Percentiles rank a stretch among this genome's conserved stretches.
Conservation (phyloP, 2,113 vertebrate genomes). For the Chunga burmeisteri region DNA sequence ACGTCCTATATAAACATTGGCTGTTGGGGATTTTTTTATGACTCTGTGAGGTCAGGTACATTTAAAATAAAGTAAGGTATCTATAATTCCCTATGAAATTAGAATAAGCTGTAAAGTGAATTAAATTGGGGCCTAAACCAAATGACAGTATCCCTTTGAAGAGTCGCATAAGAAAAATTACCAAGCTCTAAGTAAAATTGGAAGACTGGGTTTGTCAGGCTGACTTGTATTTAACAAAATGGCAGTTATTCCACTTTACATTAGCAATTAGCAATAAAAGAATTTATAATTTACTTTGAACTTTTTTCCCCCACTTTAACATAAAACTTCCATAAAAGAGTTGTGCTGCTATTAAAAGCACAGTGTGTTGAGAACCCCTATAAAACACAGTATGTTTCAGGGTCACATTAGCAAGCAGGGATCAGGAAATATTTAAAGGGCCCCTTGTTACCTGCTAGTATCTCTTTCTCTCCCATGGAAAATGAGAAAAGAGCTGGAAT, state of each 20-base stretch:
- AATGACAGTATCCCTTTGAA: conserved; percentile 9
- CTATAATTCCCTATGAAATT: background rate
- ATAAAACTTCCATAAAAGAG: background rate
- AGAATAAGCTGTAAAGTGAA: conserved; percentile 11
- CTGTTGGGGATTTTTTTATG: background rate
- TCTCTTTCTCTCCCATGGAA: conserved; percentile 32
- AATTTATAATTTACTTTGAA: conserved; percentile 30
- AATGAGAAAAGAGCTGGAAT: conserved; percentile 49
- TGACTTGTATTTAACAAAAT: background rate
- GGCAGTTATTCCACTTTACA: conserved; percentile 21
- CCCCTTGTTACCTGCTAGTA: conserved; percentile 34
- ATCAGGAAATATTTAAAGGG: conserved; percentile 13
- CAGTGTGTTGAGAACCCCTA: background rate
- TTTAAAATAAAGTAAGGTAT: background rate
- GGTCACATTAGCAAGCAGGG: background rate
- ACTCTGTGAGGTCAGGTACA: background rate
- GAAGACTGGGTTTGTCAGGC: background rate
- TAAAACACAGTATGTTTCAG: background rate
- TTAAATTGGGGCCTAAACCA: background rate
- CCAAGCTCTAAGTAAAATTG: background rate
- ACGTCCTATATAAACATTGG: background rate
- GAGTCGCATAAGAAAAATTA: background rate
- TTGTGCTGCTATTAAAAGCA: background rate
- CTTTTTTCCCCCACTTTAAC: background rate
- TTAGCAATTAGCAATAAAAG: conserved; percentile 47